Conservation (phyloP, 2,113 vertebrate species). For the Sardina pilchardus region DNA sequence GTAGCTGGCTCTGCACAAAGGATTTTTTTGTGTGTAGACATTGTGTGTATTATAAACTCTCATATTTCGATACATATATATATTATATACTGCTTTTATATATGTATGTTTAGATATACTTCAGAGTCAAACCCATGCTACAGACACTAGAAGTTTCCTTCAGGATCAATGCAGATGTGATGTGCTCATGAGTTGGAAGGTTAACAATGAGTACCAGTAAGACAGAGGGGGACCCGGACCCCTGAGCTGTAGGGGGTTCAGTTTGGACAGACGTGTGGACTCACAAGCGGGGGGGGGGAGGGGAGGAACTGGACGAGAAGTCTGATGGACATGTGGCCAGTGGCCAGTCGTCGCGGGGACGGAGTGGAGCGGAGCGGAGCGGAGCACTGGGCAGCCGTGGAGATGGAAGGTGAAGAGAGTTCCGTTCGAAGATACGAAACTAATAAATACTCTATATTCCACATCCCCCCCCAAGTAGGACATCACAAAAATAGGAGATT, state of each 20-base stretch:
- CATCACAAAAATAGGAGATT: conserved; percentile 14
- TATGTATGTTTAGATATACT: not conserved
- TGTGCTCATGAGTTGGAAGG: not conserved
- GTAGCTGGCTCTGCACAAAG: not conserved
- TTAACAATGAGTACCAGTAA: not conserved
- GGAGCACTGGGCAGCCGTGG: not conserved
- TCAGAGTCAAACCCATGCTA: conserved; percentile 16
- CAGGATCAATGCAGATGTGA: not conserved
- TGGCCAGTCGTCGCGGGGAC: not conserved
- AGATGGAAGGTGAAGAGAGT: not conserved
- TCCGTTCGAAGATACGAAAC: not conserved
- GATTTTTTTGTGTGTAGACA: not conserved
- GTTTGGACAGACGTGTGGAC: not conserved
- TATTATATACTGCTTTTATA: not conserved
- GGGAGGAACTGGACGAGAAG: not conserved
- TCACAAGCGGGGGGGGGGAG: not conserved
- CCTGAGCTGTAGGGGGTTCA: not conserved
- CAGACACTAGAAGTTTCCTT: not conserved
- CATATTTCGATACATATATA: not conserved
- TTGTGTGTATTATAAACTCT: not conserved
- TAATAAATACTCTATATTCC: conserved; percentile 8
- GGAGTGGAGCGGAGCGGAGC: not conserved
- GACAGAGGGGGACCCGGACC: not conserved
- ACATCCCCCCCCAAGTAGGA: not conserved
- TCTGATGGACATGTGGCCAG: not conserved